Conservation (phyloP, 2,797 vertebrate genomes). For the Gephyroberyx darwinii region DNA sequence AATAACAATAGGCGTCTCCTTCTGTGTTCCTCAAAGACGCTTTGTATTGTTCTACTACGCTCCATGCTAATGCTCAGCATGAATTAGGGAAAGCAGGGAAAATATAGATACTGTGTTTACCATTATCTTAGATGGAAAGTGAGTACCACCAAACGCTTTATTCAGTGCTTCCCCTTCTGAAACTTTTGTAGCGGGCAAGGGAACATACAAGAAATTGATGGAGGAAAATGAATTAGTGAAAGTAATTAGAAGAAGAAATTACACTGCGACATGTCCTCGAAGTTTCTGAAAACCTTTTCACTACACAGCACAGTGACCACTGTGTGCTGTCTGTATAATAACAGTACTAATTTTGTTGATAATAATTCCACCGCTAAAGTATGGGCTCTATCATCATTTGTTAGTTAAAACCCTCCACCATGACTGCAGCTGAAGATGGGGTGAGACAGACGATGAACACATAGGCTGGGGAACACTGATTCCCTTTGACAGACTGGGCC, state of each 20-base stretch:
- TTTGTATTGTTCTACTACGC: constrained; percentile 42
- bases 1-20: constrained; percentile 69
- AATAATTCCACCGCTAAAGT: constrained; percentile 58
- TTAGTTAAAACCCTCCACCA: constrained; percentile 56
- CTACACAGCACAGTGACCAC: constrained; percentile 28
- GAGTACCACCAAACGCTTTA: constrained; percentile 16
- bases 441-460: constrained; percentile 59
- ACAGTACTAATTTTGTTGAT: constrained; percentile 31
- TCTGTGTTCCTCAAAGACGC: constrained; percentile 62
- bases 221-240: constrained; percentile 6
- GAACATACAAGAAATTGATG: constrained; percentile 26
- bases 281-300: constrained; percentile 26
- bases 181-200: constrained; percentile 36
- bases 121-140: constrained; percentile 7
- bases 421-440: constrained; percentile 56
- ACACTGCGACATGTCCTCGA: neutral
- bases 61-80: constrained; percentile 48
- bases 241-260: constrained; percentile 23
- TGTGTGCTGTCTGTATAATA: constrained; percentile 19
- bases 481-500: constrained; percentile 77
- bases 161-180: constrained; percentile 19
- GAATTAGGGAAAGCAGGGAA: constrained; percentile 42
- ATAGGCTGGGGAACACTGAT: constrained; percentile 70
- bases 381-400: constrained; percentile 66
- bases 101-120: constrained; percentile 27